Conservation (phyloP, 2,797 vertebrate species). For the Loris lydekkerianus region DNA sequence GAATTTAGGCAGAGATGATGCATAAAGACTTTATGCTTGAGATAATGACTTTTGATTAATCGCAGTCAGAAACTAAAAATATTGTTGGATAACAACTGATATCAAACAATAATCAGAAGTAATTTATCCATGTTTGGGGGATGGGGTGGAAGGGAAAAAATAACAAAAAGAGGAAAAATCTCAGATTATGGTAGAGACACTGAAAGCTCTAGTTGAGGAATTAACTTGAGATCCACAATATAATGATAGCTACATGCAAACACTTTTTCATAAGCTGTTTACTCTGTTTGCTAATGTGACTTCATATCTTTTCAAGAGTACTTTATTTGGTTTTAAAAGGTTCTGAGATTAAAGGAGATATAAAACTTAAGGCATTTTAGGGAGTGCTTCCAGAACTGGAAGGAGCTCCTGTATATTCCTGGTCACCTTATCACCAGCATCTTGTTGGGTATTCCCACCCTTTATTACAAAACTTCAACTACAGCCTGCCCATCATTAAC, state of each 20-base stretch:
- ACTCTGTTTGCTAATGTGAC: not conserved
- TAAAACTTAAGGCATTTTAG: not conserved
- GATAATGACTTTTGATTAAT: not conserved
- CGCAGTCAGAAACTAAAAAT: slow-evolving; percentile 1
- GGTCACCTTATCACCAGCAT: not conserved
- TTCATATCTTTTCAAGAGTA: not conserved
- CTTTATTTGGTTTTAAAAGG: not conserved
- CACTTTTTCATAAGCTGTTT: not conserved
- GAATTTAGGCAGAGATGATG: not conserved
- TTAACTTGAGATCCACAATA: not conserved
- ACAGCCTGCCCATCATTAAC: not conserved
- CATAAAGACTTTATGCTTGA: not conserved
- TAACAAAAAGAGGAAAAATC: not conserved
- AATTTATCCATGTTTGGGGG: not conserved
- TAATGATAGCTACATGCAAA: not conserved
- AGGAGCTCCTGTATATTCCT: not conserved
- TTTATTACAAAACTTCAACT: not conserved
- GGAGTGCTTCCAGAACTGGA: not conserved
- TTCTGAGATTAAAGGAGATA: not conserved
- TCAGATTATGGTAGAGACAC: not conserved
- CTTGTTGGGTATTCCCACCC: not conserved
- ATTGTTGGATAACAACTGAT: not conserved
- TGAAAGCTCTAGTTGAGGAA: not conserved
- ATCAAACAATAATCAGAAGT: slow-evolving; percentile 3
- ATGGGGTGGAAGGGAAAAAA: not conserved